Evolutionary conservation across 2,113 vertebrate genomes (phyloP).

Genomic region (Sclerurus mexicanus): DNA sequence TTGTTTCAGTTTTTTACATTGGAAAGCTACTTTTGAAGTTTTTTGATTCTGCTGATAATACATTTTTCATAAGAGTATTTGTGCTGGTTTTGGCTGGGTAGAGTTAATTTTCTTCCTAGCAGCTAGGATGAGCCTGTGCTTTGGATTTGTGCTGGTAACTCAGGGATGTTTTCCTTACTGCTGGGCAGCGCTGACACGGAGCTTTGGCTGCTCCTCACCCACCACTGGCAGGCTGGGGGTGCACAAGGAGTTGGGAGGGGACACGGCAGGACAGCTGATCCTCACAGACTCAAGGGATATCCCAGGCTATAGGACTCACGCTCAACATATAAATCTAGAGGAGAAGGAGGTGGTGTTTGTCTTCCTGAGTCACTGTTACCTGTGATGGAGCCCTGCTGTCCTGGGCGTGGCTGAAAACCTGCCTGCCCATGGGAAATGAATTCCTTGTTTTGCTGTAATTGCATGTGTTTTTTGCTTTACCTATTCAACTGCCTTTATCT

Average conservation of each 20-base stretch:
- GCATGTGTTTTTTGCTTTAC: neutral
- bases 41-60: neutral
- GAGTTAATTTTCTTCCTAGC: neutral
- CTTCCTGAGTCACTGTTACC: neutral
- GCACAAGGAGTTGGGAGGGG: neutral
- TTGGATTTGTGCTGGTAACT: neutral
- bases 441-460: no score
- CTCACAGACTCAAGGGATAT: neutral
- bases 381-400: neutral
- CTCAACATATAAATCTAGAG: neutral
- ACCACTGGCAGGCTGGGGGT: neutral
- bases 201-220: neutral
- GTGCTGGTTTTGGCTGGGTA: neutral
- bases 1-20: neutral
- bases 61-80: neutral
- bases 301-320: neutral
- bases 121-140: neutral
- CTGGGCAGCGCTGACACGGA: neutral
- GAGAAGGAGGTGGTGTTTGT: neutral
- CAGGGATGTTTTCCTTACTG: accelerated
- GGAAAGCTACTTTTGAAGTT: neutral
- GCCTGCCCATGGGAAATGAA: neutral
- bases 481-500: neutral
- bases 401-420: neutral
- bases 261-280: neutral